phyloP scores from a whole-genome alignment of 2,797 vertebrate species.

The Myotis daubentonii region DNA sequence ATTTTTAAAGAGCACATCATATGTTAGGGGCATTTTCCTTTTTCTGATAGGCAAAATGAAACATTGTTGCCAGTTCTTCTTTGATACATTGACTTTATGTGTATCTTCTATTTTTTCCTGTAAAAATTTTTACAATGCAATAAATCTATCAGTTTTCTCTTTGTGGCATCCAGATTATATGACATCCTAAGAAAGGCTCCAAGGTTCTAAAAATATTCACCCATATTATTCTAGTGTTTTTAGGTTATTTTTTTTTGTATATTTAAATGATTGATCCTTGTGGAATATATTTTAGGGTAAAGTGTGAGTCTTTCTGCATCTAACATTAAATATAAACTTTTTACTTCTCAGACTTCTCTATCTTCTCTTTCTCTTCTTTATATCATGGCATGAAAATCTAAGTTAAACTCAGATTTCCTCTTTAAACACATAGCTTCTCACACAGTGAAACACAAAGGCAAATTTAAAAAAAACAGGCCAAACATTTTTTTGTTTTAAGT shows the following conservation, averaged over 20 bases:
- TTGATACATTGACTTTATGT: not conserved
- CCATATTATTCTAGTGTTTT: constrained; percentile 28
- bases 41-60: constrained; percentile 35
- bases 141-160: constrained; percentile 44
- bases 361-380: constrained; percentile 40
- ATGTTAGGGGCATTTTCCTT: constrained; percentile 13
- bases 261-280: constrained; percentile 32
- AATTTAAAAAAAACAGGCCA: not conserved
- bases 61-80: not conserved
- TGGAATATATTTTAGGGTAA: constrained; percentile 26
- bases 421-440: constrained; percentile 10
- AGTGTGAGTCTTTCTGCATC: not conserved
- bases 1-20: constrained; percentile 9
- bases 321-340: not conserved
- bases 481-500: constrained; percentile 36
- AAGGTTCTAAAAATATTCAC: constrained; percentile 37
- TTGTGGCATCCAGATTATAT: constrained; percentile 29
- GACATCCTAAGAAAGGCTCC: not conserved
- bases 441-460: constrained; percentile 2
- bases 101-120: constrained; percentile 1
- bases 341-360: not conserved
- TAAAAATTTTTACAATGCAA: constrained; percentile 34
- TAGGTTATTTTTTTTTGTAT: not conserved
- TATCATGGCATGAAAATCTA: constrained; percentile 12
- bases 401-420: not conserved